Conservation (phyloP, 2,888 invertebrate species). For the Euzophera pinguis region DNA sequence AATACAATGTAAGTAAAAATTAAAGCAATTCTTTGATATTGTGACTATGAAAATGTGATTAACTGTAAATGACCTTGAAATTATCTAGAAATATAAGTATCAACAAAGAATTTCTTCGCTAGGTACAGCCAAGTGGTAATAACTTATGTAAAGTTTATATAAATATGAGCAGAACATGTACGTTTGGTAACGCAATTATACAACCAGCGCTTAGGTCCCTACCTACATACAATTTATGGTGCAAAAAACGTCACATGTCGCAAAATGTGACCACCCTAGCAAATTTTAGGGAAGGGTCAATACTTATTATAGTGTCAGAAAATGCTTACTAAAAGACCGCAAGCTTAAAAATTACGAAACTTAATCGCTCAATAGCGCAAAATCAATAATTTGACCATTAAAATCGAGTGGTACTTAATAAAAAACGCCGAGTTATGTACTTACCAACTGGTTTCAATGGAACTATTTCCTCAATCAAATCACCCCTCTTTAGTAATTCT, state of each 20-base stretch:
- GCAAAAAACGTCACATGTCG: conserved; percentile 44
- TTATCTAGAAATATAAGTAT: neutral
- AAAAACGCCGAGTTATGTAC: conserved; percentile 27
- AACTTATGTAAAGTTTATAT: conserved; percentile 15
- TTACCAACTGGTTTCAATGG: conserved; percentile 80
- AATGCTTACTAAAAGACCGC: neutral
- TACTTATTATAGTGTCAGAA: neutral
- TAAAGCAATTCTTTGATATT: no score
- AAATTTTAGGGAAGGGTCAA: neutral
- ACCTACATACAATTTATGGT: conserved; percentile 33
- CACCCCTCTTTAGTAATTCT: conserved; percentile 83
- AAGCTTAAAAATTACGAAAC: neutral
- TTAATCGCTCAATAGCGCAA: conserved; percentile 19
- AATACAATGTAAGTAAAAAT: no score
- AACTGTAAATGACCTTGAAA: conserved; percentile 12
- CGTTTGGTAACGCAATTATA: conserved; percentile 11
- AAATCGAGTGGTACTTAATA: conserved; percentile 24
- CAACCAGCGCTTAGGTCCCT: no score
- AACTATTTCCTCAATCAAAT: conserved; percentile 81
- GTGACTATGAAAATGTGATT: no score
- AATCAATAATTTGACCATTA: conserved; percentile 46
- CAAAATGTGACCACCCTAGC: conserved; percentile 31
- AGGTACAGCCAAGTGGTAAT: conserved; percentile 7
- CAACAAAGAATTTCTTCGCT: neutral
- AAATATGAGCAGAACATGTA: conserved; percentile 6